Percentiles rank a stretch among this genome's conserved stretches.
Evolutionary conservation across 1,140 invertebrate genomes (phyloP).

Genomic region (Scaptomyza pallida): DNA sequence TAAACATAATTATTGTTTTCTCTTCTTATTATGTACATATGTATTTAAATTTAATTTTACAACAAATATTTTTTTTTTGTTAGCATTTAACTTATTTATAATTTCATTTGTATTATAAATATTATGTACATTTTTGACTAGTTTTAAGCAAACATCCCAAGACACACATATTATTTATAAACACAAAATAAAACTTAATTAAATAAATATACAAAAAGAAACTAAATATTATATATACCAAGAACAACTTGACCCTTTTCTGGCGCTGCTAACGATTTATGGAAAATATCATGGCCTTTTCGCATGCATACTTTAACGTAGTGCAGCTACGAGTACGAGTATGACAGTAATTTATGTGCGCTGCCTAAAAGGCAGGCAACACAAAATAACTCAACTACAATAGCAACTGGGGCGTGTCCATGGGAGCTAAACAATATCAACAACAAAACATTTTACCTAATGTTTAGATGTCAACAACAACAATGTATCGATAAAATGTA

Average conservation of each 20-base stretch:
- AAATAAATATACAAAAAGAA: slow-evolving; percentile 23
- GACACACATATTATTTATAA: slow-evolving; percentile 63
- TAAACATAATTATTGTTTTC: slow-evolving; percentile 24
- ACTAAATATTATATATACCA: too few species aligned
- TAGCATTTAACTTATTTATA: slow-evolving; percentile 26
- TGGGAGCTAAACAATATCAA: slow-evolving; percentile 2
- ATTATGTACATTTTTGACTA: slow-evolving; percentile 62
- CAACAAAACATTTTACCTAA: too few species aligned
- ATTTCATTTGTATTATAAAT: slow-evolving; percentile 27
- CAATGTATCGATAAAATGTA: too few species aligned
- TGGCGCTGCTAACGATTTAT: too few species aligned
- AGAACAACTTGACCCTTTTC: too few species aligned
- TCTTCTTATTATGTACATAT: neutral
- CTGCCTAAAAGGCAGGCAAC: slow-evolving; percentile 70
- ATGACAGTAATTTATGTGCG: slow-evolving; percentile 12
- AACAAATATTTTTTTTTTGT: slow-evolving; percentile 22
- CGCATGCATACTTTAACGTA: too few species aligned
- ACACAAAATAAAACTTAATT: slow-evolving; percentile 42
- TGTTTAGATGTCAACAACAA: too few species aligned
- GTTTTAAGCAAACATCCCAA: slow-evolving; percentile 49
- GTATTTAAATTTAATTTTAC: slow-evolving; percentile 12
- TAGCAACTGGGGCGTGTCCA: slow-evolving; percentile 9
- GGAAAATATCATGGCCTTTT: too few species aligned
- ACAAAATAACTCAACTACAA: slow-evolving; percentile 2
- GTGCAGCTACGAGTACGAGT: neutral